Evolutionary conservation across 64 coral and sea anemone species (phyloP), one percentile per base, ranked within the genome.

Genomic region (Platygyra sinensis): DNA sequence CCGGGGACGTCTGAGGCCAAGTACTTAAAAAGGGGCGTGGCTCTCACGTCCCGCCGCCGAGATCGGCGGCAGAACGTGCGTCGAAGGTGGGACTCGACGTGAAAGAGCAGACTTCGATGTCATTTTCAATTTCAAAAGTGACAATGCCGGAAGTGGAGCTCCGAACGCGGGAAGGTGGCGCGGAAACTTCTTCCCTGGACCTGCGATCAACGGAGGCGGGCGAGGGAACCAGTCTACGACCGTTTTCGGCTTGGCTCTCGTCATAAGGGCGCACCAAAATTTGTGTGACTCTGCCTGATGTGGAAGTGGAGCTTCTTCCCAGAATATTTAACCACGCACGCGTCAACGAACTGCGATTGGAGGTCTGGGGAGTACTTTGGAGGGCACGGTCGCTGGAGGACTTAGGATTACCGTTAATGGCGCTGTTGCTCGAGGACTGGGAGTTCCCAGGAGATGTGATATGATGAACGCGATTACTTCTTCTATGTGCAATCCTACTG

Each of bases 11-110:
- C n/a, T 27, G 76, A 79, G 49, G 76, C 76, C 46, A 57, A 79
- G 76, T 57, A 79, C 76, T 55, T 54, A 29, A 27, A 79, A 79
- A 46, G 2, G 76, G 25, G 51, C 49, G 8, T 55, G 14, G 76
- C 49, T 79, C 76, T 79, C 76, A 79, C 76, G 24, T 57, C 76
- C 76, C 24, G 24, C 76, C 24, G 11, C 76, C 76, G 76, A 52
- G 4, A 59, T 79, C 50, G 49, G 76, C 46, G 46, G 42, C 24
- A 14, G 49, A 50, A 57, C 24, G 49, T 59, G 76, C 46, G 51
- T 79, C 51, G 50, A 55, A 5, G 49, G n/a, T 79, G 49, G 24
- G 13, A 79, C 16, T 55, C 76, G 51, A 79, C 51, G 49, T n/a
- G 25, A 27, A 50, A 79, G 76, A 79, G 76, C 76, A 52, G 50